Percentiles rank a stretch among this genome's conserved stretches.
phyloP scores from a whole-genome alignment of 2,888 invertebrate species.

The Plutella xylostella region DNA sequence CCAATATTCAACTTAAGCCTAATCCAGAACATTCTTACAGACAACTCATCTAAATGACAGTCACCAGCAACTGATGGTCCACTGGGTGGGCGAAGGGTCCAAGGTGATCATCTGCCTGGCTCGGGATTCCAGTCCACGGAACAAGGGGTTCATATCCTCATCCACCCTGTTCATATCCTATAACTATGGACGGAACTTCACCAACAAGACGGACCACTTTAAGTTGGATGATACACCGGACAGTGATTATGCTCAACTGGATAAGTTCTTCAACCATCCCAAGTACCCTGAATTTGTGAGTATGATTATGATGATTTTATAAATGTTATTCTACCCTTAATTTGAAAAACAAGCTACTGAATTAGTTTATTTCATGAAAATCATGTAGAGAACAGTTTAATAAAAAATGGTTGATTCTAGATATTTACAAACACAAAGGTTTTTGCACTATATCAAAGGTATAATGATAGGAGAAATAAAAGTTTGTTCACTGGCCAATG shows the following conservation, averaged over 20 bases:
- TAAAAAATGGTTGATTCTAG: no score
- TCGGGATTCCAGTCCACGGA: conserved; percentile 73
- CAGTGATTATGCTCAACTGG: conserved; percentile 76
- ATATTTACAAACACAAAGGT: no score
- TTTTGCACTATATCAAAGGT: no score
- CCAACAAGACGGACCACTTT: conserved; percentile 78
- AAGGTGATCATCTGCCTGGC: conserved; percentile 90
- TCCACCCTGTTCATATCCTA: conserved; percentile 88
- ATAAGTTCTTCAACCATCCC: conserved; percentile 88
- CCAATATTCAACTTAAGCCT: background rate
- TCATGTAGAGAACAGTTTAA: no score
- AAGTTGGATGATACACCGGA: conserved; percentile 59
- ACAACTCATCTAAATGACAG: conserved; percentile 83
- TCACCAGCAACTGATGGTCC: conserved; percentile 90
- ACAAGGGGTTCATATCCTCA: conserved; percentile 71
- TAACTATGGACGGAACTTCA: conserved; percentile 86
- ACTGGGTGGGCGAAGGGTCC: conserved; percentile 91
- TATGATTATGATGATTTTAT: conserved; percentile 25
- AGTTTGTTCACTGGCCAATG: no score
- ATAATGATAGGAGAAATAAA: no score
- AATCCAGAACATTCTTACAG: conserved; percentile 55
- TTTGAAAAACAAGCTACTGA: no score
- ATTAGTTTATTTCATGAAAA: no score
- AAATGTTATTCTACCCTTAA: no score
- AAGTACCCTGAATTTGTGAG: conserved; percentile 83